Base-by-base conservation (phyloP, 2,888 invertebrate genomes). In the Gymnoscelis rufifasciata region DNA sequence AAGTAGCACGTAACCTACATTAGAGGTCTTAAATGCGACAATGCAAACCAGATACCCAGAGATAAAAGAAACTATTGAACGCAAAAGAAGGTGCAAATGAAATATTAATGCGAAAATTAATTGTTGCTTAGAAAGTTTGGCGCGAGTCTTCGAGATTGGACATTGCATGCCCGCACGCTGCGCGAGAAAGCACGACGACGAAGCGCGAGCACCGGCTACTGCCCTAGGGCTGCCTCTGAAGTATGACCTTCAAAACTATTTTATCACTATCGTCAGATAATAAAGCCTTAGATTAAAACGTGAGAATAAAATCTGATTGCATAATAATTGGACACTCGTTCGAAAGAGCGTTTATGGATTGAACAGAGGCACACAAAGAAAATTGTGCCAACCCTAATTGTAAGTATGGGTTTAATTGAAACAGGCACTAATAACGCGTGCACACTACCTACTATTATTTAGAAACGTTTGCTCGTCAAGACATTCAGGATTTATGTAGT, bases 41-140 rank as follows among this genome's bases (percentile, higher is more conserved):
- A 27, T 27, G 36, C 41, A 47, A 56, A 53, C 26, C 57, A 53
- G 57, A 43, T 53, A 50, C 36, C 40, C 37, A 48, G 36, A 30
- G 30, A 19, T 48, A 31, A 56, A 51, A 50, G 36, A 47, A 54
- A 54, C 67, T 64, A 72, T 73, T 67, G 62, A 66, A 72, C 71
- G 67, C 68, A 59, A 73, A 72, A 67, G 71, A 69, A 73, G 71
- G 69, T 76, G 69, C 67, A 75, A 80, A 86, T 84, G 74, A 80
- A 88, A 84, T 84, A 87, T 86, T 86, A 81, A 87, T 87, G 86
- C 73, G 77, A 81, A 83, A 79, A 78, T 78, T 83, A 86, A 84
- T 87, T 83, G 78, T 82, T 86, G 82, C 83, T 82, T 88, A 87
- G 88, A 88, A 88, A 88, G 88, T 88, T 83, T 74, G 70, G 76